Base-by-base conservation (phyloP, 2,113 vertebrate species). In the Grammomys surdaster region DNA sequence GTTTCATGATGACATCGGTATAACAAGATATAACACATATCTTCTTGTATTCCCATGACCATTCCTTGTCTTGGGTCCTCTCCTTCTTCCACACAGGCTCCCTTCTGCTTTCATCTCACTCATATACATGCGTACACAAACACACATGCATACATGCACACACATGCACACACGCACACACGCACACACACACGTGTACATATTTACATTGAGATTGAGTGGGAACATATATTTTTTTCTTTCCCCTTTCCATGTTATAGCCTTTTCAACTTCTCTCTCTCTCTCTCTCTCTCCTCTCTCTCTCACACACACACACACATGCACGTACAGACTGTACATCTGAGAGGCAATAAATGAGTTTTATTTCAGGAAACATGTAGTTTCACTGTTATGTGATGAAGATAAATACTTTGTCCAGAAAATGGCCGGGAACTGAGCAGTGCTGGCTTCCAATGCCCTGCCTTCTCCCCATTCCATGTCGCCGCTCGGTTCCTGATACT, bases 351-450 rank as follows among this genome's bases (percentile, higher is more conserved):
- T 28, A 84, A 2, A n/a, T 7, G 36, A 33, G 75, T 77, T 95
- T 91, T 95, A 92, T 96, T 84, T 97, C 65, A 95, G 97, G 92
- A 97, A 97, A 91, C 63, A 69, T 56, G 88, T 67, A 60, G 67
- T 19, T 65, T 77, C 48, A 85, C 75, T 70, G 76, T 48, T 90
- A 19, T 90, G 40, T 51, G 78, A 76, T 75, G 46, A 90, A 28
- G 51, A 75, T 75, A 14, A 93, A 88, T 72, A 93, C 73, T 77
- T 82, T 85, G 33, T 67, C 46, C 93, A 95, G 72, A 84, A 65
- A 93, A 46, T 19, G 65, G 40, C 43, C 87, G 85, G 86, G 82
- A 77, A 78, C n/a, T 77, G 56, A 91, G 56, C 56, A 56, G 33
- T 46, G 95, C 91, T 80, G 88, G 19, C 96, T 91, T 67, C 22